Evolutionary conservation across 2,888 invertebrate species (phyloP).

Genomic region (Drosophila neoperkinsi): DNA sequence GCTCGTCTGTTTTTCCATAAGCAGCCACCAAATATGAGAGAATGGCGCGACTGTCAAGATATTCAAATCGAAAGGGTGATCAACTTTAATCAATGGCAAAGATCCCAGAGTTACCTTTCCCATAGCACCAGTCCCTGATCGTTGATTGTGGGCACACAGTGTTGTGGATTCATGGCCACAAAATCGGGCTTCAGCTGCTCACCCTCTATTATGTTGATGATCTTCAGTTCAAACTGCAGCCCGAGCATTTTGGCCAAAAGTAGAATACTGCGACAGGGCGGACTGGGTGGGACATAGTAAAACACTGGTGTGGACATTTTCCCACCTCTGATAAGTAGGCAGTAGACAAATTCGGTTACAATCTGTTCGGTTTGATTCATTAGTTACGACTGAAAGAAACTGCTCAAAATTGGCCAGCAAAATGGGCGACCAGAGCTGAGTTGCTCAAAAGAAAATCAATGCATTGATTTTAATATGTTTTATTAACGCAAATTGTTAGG

Average conservation of each 20-base stretch:
- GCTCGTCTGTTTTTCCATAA: constrained; percentile 87
- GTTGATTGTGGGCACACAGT: constrained; percentile 87
- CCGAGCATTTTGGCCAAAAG: constrained; percentile 87
- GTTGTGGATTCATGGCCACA: constrained; percentile 86
- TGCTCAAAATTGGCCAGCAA: constrained; percentile 9
- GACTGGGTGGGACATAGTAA: constrained; percentile 87
- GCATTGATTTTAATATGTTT: constrained; percentile 67
- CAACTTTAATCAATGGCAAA: too few relatives aligned
- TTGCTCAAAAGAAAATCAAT: constrained; percentile 62
- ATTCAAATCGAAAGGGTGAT: background rate
- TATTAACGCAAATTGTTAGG: constrained; percentile 54
- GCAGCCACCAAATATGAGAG: constrained; percentile 87
- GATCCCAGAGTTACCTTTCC: constrained; percentile 83
- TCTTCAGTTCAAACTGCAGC: constrained; percentile 87
- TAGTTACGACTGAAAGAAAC: constrained; percentile 44
- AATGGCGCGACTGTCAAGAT: constrained; percentile 85
- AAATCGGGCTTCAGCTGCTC: constrained; percentile 88
- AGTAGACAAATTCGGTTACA: constrained; percentile 85
- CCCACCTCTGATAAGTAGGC: constrained; percentile 84
- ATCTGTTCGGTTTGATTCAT: constrained; percentile 81
- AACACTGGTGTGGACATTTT: constrained; percentile 85
- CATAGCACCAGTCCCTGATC: constrained; percentile 87
- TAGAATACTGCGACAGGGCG: constrained; percentile 87
- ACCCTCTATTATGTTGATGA: constrained; percentile 86
- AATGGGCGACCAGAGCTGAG: background rate